These are phyloP conservation scores for Lepidurus packardi DNA, from an alignment of 1,140 invertebrate species.

Conservation along the genomic window DNA sequence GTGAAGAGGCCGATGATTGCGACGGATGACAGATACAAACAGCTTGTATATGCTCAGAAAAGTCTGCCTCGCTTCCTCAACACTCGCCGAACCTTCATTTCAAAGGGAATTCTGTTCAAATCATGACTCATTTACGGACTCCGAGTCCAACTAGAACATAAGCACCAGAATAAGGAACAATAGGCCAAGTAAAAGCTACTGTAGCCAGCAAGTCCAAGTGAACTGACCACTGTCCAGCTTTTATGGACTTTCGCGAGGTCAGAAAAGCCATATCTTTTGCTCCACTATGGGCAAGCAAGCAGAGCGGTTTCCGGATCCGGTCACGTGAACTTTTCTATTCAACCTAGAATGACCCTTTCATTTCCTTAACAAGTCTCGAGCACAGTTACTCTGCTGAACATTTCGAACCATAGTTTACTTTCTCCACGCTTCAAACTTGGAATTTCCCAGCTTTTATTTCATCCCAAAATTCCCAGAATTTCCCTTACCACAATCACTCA, in stretches of 20 bases:
- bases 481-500: too few species aligned
- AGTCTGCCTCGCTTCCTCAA: background rate
- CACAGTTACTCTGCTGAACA: too few species aligned
- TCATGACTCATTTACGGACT: too few species aligned
- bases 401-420: too few species aligned
- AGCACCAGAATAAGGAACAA: too few species aligned
- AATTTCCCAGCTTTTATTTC: too few species aligned
- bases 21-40: slow-evolving; percentile 13
- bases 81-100: background rate
- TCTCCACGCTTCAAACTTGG: too few species aligned
- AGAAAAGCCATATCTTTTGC: background rate
- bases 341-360: background rate
- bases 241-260: background rate
- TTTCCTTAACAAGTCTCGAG: background rate
- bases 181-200: too few species aligned
- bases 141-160: too few species aligned
- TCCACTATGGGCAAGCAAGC: slow-evolving; percentile 20
- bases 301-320: slow-evolving; percentile 16
- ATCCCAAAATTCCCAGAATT: too few species aligned
- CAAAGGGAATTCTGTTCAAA: too few species aligned
- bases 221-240: background rate
- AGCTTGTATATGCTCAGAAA: background rate
- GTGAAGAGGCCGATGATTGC: slow-evolving; percentile 17
- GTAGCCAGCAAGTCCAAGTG: background rate
- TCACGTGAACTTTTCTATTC: slow-evolving; percentile 20